Conservation (phyloP, 2,888 invertebrate species). For the Agrochola lota region DNA sequence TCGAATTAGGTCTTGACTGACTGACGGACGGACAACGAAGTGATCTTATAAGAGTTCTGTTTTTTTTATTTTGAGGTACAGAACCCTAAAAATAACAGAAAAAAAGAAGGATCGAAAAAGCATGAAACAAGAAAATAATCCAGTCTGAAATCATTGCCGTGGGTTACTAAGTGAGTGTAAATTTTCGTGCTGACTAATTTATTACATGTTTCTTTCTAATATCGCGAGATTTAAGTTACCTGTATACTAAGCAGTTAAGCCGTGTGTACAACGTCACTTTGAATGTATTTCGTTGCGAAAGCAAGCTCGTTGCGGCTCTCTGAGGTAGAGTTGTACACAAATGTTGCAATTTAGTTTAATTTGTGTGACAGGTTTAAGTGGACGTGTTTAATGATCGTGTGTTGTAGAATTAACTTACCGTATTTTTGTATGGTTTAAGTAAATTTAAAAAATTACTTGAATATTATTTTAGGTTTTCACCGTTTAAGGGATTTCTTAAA, state of each 20-base stretch:
- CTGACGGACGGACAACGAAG: too few relatives aligned
- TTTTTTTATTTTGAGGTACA: too few relatives aligned
- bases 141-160: too few relatives aligned
- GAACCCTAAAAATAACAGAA: too few relatives aligned
- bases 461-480: neutral
- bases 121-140: too few relatives aligned
- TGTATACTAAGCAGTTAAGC: neutral
- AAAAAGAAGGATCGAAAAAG: too few relatives aligned
- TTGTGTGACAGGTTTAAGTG: conserved; percentile 47
- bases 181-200: too few relatives aligned
- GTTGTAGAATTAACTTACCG: conserved; percentile 14
- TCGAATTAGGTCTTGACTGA: too few relatives aligned
- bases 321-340: conserved; percentile 60
- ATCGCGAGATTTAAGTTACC: too few relatives aligned
- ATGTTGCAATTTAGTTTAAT: conserved; percentile 60
- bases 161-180: too few relatives aligned
- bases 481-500: neutral
- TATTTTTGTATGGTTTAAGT: neutral
- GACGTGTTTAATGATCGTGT: conserved; percentile 39
- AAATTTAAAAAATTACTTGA: neutral
- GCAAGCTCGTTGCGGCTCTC: conserved; percentile 46
- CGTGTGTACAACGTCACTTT: conserved; percentile 38
- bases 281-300: conserved; percentile 47
- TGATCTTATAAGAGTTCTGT: too few relatives aligned
- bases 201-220: too few relatives aligned